These are phyloP conservation scores for Montipora capitata DNA, from an alignment of 92 coral and sea anemone species.

Conservation along the genomic window DNA sequence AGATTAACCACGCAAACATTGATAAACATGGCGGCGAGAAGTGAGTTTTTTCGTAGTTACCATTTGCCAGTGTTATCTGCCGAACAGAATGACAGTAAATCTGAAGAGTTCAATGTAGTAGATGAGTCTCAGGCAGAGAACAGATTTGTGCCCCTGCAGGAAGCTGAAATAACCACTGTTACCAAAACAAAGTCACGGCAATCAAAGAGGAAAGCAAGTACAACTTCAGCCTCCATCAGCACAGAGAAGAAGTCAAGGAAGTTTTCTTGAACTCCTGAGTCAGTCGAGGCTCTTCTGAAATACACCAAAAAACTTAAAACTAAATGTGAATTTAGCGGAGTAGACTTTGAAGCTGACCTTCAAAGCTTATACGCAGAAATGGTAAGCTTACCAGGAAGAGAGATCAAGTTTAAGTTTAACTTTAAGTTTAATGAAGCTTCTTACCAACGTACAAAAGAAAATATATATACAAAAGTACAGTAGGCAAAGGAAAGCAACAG, in stretches of 20 bases:
- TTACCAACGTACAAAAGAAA: too few relatives aligned
- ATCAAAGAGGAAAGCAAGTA: conserved; percentile 12
- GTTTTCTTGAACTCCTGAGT: conserved; percentile 54
- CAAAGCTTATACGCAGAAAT: conserved; percentile 30
- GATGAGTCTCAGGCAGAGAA: background rate
- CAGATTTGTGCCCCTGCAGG: conserved; percentile 1
- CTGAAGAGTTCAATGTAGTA: conserved; percentile 23
- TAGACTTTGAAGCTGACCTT: conserved; percentile 53
- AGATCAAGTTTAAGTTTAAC: too few relatives aligned
- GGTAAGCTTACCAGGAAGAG: conserved; percentile 4
- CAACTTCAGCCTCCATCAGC: conserved; percentile 25
- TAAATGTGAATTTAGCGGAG: conserved; percentile 55
- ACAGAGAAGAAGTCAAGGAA: conserved; percentile 32
- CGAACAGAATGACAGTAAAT: conserved; percentile 29
- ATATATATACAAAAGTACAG: too few relatives aligned
- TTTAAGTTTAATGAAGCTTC: too few relatives aligned
- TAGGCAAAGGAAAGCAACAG: too few relatives aligned
- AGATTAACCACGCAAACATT: background rate
- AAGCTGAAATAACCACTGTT: conserved; percentile 5
- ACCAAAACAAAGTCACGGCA: background rate
- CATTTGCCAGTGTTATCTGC: conserved; percentile 32
- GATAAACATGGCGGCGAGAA: background rate
- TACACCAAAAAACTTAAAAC: conserved; percentile 66
- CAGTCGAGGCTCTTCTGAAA: conserved; percentile 43
- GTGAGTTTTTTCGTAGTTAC: conserved; percentile 32